Evolutionary conservation across 1,140 invertebrate species (phyloP).

Genomic region (Diorhabda elongata): DNA sequence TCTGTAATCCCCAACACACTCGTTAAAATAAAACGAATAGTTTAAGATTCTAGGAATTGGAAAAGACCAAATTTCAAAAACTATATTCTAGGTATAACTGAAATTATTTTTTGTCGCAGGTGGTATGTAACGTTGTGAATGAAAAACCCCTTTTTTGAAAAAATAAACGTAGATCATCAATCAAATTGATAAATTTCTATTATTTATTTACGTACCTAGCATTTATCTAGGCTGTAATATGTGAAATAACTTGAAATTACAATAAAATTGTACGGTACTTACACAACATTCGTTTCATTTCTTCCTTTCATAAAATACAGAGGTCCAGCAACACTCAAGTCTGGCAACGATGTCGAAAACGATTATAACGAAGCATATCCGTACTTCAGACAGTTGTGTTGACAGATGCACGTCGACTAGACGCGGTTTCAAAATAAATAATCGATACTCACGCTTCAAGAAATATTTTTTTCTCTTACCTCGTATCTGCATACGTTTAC

Average conservation of each 20-base stretch:
- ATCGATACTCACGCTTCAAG: too few species aligned
- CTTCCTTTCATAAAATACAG: background rate
- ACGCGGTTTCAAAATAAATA: too few species aligned
- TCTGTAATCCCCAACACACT: constrained; percentile 7
- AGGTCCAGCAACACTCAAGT: too few species aligned
- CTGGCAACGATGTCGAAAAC: too few species aligned
- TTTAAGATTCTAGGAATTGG: constrained; percentile 17
- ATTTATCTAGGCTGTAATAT: constrained; percentile 16
- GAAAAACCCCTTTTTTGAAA: constrained; percentile 11
- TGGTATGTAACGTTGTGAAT: constrained; percentile 17
- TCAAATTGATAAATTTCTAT: constrained; percentile 12
- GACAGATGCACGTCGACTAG: too few species aligned
- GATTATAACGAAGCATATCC: too few species aligned
- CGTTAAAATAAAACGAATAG: constrained; percentile 13
- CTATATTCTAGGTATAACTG: constrained; percentile 11
- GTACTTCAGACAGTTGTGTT: too few species aligned
- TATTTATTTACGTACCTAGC: constrained; percentile 18
- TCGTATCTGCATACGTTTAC: too few species aligned
- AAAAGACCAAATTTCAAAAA: constrained; percentile 18
- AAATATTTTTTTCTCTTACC: too few species aligned
- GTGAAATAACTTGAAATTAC: constrained; percentile 15
- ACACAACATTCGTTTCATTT: background rate
- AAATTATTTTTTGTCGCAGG: constrained; percentile 13
- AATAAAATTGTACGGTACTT: constrained; percentile 12
- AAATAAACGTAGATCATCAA: constrained; percentile 14